Evolutionary conservation across 2,888 invertebrate genomes (phyloP), one percentile per base, ranked within the genome.

Genomic region (Parochlus steinenii): DNA sequence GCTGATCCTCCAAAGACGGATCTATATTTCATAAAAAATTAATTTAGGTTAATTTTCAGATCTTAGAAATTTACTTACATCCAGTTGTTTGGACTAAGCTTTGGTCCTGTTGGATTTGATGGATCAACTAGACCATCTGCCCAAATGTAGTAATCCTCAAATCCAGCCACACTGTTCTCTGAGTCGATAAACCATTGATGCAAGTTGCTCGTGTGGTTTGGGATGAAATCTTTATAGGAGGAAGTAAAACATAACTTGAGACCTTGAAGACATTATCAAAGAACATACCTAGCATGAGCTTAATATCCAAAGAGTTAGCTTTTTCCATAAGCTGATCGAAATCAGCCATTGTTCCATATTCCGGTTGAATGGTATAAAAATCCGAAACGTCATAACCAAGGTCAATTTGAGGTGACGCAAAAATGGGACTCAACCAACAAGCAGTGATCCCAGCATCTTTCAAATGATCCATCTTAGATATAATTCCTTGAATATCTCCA

Each of bases 161-260:
- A 78, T 0, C 64, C 66, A 6, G 59, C 54, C 27, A 58, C 56
- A n/a, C 50, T 50, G 3, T 58, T 48, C 1, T 63, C 52, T 5
- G 77, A 76, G 40, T 64, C 58, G 28, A 54, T 44, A 49, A 83
- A 83, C 82, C 82, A 83, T 10, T 63, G 61, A 36, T 40, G 42
- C 31, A 51, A 45, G 5, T 46, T 43, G 38, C 51, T 51, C 4
- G 51, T 47, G 37, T 75, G 74, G 49, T 67, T 67, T 0, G 76
- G 76, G 2, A 76, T 74, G 46, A 75, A 70, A 51, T 76, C 76
- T n/a, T n/a, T n/a, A n/a, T n/a, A n/a, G n/a, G n/a, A n/a, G n/a
- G n/a, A n/a, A n/a, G n/a, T 12, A 6, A n/a, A n/a, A n/a, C n/a
- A n/a, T n/a, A n/a, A n/a, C n/a, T 6, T 2, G 6, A 22, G 24